Conservation (phyloP, 1,140 invertebrate species). For the Panagrolaimus sp. region DNA sequence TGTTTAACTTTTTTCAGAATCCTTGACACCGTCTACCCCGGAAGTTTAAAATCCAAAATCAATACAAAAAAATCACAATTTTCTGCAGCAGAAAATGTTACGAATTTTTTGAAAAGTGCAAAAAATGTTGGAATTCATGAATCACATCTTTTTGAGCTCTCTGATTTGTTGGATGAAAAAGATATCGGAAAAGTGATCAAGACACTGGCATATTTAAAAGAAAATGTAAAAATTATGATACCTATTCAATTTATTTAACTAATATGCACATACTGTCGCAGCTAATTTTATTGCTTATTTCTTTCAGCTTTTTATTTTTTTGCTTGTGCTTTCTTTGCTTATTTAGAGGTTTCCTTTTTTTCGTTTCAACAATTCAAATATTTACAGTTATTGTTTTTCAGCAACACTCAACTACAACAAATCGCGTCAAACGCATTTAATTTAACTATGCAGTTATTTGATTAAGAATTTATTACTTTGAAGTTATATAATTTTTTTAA, state of each 20-base stretch:
- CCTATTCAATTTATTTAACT: background rate
- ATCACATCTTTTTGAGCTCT: background rate
- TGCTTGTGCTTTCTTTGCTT: too few relatives aligned
- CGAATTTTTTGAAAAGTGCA: background rate
- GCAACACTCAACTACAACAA: too few relatives aligned
- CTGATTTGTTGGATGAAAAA: background rate
- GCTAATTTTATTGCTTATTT: too few relatives aligned
- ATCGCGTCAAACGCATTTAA: too few relatives aligned
- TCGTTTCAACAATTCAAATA: too few relatives aligned
- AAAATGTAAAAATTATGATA: conserved; percentile 5
- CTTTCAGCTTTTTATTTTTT: too few relatives aligned
- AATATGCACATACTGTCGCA: too few relatives aligned
- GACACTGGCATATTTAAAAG: background rate
- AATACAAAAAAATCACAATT: conserved; percentile 5
- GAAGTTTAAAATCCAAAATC: background rate
- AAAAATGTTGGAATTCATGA: background rate
- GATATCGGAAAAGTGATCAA: background rate
- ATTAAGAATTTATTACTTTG: too few relatives aligned
- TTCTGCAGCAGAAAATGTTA: conserved; percentile 2
- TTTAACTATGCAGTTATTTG: too few relatives aligned
- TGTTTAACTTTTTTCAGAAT: background rate
- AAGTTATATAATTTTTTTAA: too few relatives aligned
- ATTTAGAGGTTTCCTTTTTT: too few relatives aligned
- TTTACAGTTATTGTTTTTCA: too few relatives aligned
- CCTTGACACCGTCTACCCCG: background rate